Evolutionary conservation across 2,113 vertebrate species (phyloP).

Genomic region (Ardeotis arabs): DNA sequence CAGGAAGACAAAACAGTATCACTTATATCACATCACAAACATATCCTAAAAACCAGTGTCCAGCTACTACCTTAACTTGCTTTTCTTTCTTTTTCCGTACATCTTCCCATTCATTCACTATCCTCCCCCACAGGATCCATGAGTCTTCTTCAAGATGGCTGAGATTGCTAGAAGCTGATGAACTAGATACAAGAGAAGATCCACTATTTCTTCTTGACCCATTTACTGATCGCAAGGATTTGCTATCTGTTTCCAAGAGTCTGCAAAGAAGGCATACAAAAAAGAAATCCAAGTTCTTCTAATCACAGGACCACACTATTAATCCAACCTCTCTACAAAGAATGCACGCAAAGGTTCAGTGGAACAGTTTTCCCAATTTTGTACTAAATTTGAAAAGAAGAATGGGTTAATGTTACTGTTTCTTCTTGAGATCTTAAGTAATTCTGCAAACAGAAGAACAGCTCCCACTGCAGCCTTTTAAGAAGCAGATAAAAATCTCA

Average conservation of each 20-base stretch:
- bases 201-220: constrained; percentile 96
- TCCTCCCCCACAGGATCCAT: constrained; percentile 96
- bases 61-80: constrained; percentile 88
- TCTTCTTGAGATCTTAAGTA: not conserved
- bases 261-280: constrained; percentile 72
- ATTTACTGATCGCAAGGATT: constrained; percentile 94
- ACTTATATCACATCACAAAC: not conserved
- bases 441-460: not conserved
- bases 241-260: constrained; percentile 95
- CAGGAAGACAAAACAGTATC: not conserved
- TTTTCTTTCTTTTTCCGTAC: constrained; percentile 97
- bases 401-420: not conserved
- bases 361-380: not conserved
- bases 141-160: constrained; percentile 97
- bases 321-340: not conserved
- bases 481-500: not conserved
- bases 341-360: not conserved
- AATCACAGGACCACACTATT: not conserved
- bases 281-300: not conserved
- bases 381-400: not conserved
- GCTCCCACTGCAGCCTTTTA: not conserved
- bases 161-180: constrained; percentile 97
- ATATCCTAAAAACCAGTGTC: not conserved
- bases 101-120: constrained; percentile 99
- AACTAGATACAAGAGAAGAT: constrained; percentile 97